Percentiles rank a stretch among this genome's conserved stretches.
phyloP scores from a whole-genome alignment of 1,140 invertebrate species.

The Hycleus cichorii region DNA sequence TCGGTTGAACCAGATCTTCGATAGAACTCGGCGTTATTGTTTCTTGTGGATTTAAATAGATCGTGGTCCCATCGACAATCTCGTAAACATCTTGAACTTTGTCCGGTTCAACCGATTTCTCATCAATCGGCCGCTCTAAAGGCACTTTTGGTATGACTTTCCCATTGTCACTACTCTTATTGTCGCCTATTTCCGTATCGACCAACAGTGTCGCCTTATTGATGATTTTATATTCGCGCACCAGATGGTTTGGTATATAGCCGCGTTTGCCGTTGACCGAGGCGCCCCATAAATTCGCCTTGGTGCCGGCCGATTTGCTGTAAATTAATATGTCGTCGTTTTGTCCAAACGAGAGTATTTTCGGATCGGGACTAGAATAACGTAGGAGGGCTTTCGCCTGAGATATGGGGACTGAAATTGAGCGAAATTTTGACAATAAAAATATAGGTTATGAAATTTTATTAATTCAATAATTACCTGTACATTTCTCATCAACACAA shows the following conservation, averaged over 20 bases:
- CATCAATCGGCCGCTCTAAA: not conserved
- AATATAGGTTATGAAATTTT: conserved; percentile 20
- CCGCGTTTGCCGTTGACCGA: conserved; percentile 61
- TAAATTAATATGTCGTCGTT: conserved; percentile 57
- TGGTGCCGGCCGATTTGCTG: conserved; percentile 63
- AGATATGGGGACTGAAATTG: conserved; percentile 57
- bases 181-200: conserved; percentile 40
- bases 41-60: conserved; percentile 32
- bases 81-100: conserved; percentile 38
- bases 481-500: conserved; percentile 54
- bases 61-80: conserved; percentile 44
- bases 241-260: conserved; percentile 51
- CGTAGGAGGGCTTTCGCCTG: conserved; percentile 51
- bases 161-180: conserved; percentile 17
- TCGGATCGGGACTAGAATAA: conserved; percentile 50
- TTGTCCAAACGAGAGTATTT: conserved; percentile 55
- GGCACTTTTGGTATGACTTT: conserved; percentile 7
- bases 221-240: conserved; percentile 47
- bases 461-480: conserved; percentile 43
- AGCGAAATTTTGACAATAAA: conserved; percentile 16
- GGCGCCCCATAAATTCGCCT: conserved; percentile 62
- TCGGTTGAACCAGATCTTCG: conserved; percentile 13
- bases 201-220: conserved; percentile 41
- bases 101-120: conserved; percentile 22
- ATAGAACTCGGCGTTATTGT: conserved; percentile 18